phyloP scores from a whole-genome alignment of 2,888 invertebrate species.

The Eupelmus urozonus region DNA sequence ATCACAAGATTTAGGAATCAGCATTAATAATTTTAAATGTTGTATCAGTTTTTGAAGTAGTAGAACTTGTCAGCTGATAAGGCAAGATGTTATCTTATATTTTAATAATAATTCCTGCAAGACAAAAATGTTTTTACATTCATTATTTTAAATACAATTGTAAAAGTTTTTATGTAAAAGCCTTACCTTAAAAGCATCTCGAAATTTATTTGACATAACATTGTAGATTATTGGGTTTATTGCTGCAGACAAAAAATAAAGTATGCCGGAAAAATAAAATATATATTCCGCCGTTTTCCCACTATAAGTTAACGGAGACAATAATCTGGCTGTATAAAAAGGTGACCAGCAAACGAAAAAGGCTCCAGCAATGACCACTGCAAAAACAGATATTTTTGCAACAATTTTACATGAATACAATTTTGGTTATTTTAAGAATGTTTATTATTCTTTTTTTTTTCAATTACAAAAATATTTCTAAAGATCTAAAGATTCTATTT shows the following conservation, averaged over 20 bases:
- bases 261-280: background rate
- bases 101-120: too few species aligned
- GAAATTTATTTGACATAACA: conserved; percentile 22
- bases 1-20: too few species aligned
- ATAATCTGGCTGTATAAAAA: background rate
- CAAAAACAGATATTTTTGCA: conserved; percentile 9
- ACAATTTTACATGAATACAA: background rate
- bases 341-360: background rate
- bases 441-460: too few species aligned
- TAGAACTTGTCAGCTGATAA: too few species aligned
- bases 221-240: conserved; percentile 4
- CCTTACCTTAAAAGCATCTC: background rate
- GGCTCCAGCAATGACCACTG: background rate
- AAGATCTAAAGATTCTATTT: background rate
- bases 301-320: background rate
- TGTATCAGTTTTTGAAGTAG: too few species aligned
- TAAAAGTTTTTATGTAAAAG: too few species aligned
- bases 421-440: background rate
- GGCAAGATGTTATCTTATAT: too few species aligned
- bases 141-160: too few species aligned
- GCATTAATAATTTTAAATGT: too few species aligned
- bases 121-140: too few species aligned
- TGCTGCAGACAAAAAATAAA: background rate
- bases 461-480: background rate
- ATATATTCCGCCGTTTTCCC: background rate